Base-by-base conservation (phyloP, 2,797 vertebrate genomes). In the Pipistrellus nathusii region DNA sequence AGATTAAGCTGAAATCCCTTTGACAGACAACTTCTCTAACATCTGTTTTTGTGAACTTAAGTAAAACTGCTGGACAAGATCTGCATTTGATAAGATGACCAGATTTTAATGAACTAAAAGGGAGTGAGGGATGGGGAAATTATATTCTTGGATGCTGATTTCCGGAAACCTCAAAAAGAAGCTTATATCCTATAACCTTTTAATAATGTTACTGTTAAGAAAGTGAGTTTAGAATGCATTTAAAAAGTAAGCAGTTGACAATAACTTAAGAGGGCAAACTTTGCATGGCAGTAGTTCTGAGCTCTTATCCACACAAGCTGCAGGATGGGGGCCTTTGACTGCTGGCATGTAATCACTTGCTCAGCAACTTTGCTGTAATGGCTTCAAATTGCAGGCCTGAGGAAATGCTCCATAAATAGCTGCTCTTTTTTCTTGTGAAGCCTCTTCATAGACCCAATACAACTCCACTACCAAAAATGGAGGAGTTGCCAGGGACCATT, bases 321-420 rank as follows among this genome's bases (percentile, higher is more conserved):
- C 51, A 72, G 77, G 96, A 78, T 15, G 41, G 77, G 96, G 62
- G 41, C 95, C 94, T 88, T 72, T 73, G 90, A 55, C 90, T 87
- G 73, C 23, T 95, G 96, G 96, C 89, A 48, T 2, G 68, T 93
- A 93, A 94, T 92, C 96, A 93, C 95, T 35, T 94, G 85, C 95
- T 97, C 96, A 94, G 85, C 93, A 96, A 94, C 96, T 90, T 71
- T 94, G 94, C 82, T 77, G 91, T 97, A 89, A 97, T 76, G 92
- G 84, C 96, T 96, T 98, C 95, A 94, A 94, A 96, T 25, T 92
- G 83, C 41, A 97, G 94, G 92, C 97, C 91, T 96, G 84, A 97
- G 96, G 93, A 97, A 95, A 94, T 94, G 83, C 85, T 91, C 97
- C 96, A 97, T 41, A 97, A 98, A 97, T 46, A 97, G 88, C 81